Evolutionary conservation across 2,113 vertebrate genomes (phyloP), one percentile per base, ranked within the genome.

Genomic region (Salvelinus namaycush): DNA sequence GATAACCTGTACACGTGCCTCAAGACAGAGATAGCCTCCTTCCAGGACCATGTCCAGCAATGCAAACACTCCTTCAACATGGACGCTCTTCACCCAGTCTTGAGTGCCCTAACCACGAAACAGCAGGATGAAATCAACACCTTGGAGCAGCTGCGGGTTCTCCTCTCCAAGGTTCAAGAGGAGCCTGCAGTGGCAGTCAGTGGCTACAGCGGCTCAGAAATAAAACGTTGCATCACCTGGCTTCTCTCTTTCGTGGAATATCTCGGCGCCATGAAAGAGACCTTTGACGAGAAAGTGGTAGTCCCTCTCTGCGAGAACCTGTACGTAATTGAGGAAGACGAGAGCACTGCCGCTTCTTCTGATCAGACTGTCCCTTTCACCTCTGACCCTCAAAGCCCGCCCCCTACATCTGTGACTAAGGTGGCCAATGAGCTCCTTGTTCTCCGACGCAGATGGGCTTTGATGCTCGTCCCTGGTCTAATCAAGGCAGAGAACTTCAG

Each of bases 181-280:
- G 67, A 16, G 3, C 18, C 67, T 34, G 16, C 18, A 11, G 18
- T 18, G 67, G 18, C 18, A 1, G 67, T n/a, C 31, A 34, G 29
- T 18, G 67, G 18, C 29, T 68, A 34, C 31, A 44, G 18, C 2
- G 14, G 24, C 22, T 57, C 31, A 3, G 34, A 81, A 0, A 0
- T 87, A 64, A 18, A 76, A 12, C 39, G 27, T 20, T 92, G 85
- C 0, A 2, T 44, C 77, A 12, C 72, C 5, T 89, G 90, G 84
- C 76, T 92, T 31, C n/a, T 74, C 73, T 79, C 82, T 22, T 92
- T 91, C 18, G 65, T 90, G 54, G 76, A 76, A 51, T 79, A 88
- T 60, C 82, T 90, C 20, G 31, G 64, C 0, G 1, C 1, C 0
- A 76, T 90, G 67, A 92, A 90, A 77, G 81, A 89, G 44, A 77